Conservation (phyloP, 2,888 invertebrate genomes). For the Crocallis elinguaria region DNA sequence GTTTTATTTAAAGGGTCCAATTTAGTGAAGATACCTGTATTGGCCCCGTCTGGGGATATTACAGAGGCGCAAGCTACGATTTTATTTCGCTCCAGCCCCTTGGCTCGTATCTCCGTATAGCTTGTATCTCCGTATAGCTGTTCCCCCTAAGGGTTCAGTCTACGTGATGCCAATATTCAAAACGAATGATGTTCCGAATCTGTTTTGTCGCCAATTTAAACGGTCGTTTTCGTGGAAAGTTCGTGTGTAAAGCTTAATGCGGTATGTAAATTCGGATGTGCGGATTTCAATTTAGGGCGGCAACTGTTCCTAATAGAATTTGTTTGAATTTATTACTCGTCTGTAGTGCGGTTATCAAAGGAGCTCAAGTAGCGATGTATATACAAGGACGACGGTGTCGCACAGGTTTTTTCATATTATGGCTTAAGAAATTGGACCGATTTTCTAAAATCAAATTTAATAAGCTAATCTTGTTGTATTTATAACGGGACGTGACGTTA, state of each 20-base stretch:
- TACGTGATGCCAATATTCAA: constrained; percentile 80
- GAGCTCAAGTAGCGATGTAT: constrained; percentile 2
- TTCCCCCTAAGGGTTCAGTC: constrained; percentile 70
- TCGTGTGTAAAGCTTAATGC: constrained; percentile 58
- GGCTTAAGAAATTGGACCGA: no score
- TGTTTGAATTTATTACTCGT: constrained; percentile 42
- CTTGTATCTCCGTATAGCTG: constrained; percentile 52
- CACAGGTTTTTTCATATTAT: not conserved
- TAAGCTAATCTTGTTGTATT: no score
- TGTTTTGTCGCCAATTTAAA: constrained; percentile 71
- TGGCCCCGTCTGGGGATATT: constrained; percentile 71
- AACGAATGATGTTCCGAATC: constrained; percentile 78
- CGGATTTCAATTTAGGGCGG: constrained; percentile 64
- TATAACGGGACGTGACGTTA: no score
- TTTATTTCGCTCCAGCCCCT: constrained; percentile 70
- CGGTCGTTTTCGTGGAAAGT: constrained; percentile 61
- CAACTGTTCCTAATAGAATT: constrained; percentile 44
- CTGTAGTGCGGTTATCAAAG: constrained; percentile 21
- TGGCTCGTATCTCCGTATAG: constrained; percentile 55
- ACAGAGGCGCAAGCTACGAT: constrained; percentile 67
- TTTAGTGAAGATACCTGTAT: constrained; percentile 72
- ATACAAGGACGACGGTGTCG: not conserved
- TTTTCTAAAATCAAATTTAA: no score
- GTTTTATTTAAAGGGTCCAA: constrained; percentile 71
- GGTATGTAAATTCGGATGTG: constrained; percentile 63